Conservation (phyloP, 2,888 invertebrate genomes). For the Tiphia femorata region DNA sequence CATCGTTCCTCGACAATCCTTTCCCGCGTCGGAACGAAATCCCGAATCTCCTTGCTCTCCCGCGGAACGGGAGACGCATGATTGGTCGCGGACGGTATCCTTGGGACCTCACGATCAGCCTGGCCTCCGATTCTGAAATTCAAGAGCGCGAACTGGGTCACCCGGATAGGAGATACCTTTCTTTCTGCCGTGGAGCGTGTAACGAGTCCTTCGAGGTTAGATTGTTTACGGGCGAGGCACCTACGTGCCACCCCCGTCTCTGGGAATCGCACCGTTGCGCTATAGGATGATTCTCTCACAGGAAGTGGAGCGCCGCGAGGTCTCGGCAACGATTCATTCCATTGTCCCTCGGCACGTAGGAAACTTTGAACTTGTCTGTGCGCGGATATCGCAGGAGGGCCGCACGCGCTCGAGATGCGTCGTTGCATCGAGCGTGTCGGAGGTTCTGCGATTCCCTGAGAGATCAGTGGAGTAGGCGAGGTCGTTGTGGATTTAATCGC, state of each 20-base stretch:
- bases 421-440: no score
- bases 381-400: conserved; percentile 2
- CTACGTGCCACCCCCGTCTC: neutral
- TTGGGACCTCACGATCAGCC: no score
- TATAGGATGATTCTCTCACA: conserved; percentile 21
- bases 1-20: no score
- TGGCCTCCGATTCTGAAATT: conserved; percentile 44
- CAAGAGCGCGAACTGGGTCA: conserved; percentile 44
- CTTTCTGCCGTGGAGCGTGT: conserved; percentile 6
- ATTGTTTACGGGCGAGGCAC: conserved; percentile 20
- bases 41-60: no score
- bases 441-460: no score
- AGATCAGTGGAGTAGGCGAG: no score
- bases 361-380: conserved; percentile 29
- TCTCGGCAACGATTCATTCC: neutral
- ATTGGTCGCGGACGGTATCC: no score
- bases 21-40: no score
- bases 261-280: conserved; percentile 20
- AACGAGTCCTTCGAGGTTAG: conserved; percentile 32
- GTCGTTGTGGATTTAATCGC: no score
- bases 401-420: no score
- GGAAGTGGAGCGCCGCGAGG: conserved; percentile 26
- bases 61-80: no score
- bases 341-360: conserved; percentile 15
- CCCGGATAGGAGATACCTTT: conserved; percentile 33